These are phyloP conservation scores for Caligus rogercresseyi DNA, from an alignment of 1,140 invertebrate species.

Conservation along the genomic window DNA sequence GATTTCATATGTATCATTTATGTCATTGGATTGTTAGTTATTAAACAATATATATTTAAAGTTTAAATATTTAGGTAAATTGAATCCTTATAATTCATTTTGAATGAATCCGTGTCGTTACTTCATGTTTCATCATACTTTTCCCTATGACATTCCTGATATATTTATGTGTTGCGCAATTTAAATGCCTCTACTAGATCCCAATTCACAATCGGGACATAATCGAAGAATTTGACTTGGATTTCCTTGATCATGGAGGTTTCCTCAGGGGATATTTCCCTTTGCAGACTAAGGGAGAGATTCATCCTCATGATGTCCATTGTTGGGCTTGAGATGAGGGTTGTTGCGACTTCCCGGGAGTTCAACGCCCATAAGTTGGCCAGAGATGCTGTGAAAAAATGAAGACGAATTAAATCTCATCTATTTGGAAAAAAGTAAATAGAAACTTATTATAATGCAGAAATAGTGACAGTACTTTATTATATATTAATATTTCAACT, in stretches of 20 bases:
- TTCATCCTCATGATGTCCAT: constrained; percentile 22
- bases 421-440: neutral
- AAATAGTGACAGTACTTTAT: no score
- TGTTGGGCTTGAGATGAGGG: constrained; percentile 23
- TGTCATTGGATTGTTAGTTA: no score
- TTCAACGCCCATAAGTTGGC: constrained; percentile 20
- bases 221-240: constrained; percentile 15
- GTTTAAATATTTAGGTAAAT: no score
- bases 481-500: no score
- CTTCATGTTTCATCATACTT: no score
- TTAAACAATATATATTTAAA: no score
- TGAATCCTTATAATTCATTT: no score
- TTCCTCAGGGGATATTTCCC: constrained; percentile 16
- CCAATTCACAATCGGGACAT: neutral
- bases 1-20: no score
- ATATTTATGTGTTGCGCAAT: no score
- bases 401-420: neutral
- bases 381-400: neutral
- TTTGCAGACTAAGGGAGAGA: constrained; percentile 20
- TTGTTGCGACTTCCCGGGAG: constrained; percentile 21
- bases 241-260: constrained; percentile 16
- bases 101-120: no score
- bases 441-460: no score
- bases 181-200: neutral
- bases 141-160: no score